These are phyloP conservation scores for Chlorospingus semifuscus DNA, from an alignment of 2,797 vertebrate genomes.

Conservation along the genomic window DNA sequence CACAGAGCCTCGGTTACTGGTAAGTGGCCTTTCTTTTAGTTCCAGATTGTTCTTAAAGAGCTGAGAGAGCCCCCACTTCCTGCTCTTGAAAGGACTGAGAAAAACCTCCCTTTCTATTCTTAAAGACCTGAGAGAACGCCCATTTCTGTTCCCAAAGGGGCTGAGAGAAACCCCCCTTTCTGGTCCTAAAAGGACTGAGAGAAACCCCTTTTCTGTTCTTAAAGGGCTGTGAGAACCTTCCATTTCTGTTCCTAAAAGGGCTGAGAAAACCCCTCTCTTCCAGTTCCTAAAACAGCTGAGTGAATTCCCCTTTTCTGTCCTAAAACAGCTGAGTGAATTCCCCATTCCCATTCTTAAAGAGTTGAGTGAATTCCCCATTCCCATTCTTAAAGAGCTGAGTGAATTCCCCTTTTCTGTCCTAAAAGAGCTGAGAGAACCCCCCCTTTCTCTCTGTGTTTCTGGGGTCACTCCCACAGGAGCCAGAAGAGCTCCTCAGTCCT, in stretches of 20 bases:
- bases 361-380: neutral
- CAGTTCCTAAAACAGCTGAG: neutral
- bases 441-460: neutral
- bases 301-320: neutral
- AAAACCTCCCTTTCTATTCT: fast-evolving
- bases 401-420: neutral
- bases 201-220: fast-evolving
- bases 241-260: neutral
- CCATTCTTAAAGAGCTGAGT: neutral
- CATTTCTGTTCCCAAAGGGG: neutral
- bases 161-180: fast-evolving
- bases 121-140: fast-evolving
- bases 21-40: constrained; percentile 59
- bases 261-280: neutral
- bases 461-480: neutral
- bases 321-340: neutral
- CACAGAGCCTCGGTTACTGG: constrained; percentile 57
- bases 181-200: neutral
- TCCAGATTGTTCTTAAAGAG: constrained; percentile 11
- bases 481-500: neutral
- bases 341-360: too few relatives aligned
- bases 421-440: neutral
- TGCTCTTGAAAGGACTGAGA: neutral
- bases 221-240: fast-evolving
- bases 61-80: neutral